Evolutionary conservation across 2,888 invertebrate species (phyloP).

Genomic region (Harpalus rufipes): DNA sequence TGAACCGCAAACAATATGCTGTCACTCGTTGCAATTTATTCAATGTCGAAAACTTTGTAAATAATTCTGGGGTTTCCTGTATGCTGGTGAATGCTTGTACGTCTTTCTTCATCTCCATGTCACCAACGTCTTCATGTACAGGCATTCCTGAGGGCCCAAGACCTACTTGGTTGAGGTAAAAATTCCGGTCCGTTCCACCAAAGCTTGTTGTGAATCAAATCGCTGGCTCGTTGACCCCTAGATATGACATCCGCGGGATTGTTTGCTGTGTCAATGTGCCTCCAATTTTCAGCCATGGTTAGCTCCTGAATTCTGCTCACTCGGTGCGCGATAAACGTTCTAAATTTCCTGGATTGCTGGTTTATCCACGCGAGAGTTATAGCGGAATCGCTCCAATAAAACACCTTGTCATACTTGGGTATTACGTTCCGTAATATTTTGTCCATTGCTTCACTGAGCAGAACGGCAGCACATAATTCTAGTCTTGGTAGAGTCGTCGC

Average conservation of each 20-base stretch:
- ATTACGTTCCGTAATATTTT: too few species aligned
- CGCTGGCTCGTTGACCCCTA: neutral
- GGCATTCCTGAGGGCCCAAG: neutral
- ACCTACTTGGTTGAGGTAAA: neutral
- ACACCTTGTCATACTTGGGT: neutral
- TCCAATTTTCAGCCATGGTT: conserved; percentile 9
- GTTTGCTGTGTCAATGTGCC: conserved; percentile 22
- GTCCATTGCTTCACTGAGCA: conserved; percentile 10
- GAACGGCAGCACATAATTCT: conserved; percentile 36
- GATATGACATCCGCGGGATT: conserved; percentile 17
- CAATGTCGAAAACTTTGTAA: too few species aligned
- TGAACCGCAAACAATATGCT: conserved; percentile 58
- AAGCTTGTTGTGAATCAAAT: neutral
- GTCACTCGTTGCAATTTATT: too few species aligned
- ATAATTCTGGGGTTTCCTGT: neutral
- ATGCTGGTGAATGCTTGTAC: conserved; percentile 14
- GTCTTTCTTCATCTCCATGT: neutral
- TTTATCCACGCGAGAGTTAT: conserved; percentile 19
- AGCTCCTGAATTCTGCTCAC: conserved; percentile 9
- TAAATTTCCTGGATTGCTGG: neutral
- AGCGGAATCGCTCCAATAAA: conserved; percentile 19
- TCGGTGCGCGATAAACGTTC: neutral
- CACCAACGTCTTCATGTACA: neutral
- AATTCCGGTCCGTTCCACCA: conserved; percentile 10
- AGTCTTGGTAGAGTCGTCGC: conserved; percentile 18